A percentile compares a stretch with the other conserved stretches of the same genome.
Evolutionary conservation across 2,888 invertebrate genomes (phyloP).

Genomic region (Coenonympha arcania): DNA sequence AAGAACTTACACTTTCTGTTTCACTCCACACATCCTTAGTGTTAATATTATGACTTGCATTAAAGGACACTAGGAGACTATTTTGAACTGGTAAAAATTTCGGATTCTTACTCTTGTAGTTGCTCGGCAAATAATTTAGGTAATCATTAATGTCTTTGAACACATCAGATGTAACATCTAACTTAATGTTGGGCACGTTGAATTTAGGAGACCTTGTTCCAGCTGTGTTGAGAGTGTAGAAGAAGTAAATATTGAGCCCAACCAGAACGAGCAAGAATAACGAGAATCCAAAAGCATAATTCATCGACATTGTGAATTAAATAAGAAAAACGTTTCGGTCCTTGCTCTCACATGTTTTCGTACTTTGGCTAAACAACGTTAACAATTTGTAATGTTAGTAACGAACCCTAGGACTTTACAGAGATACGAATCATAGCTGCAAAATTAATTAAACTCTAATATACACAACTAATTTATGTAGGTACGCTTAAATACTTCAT

Average conservation of each 20-base stretch:
- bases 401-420: not conserved
- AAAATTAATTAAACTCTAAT: too few relatives aligned
- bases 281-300: constrained; percentile 65
- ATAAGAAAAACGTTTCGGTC: too few relatives aligned
- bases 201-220: constrained; percentile 39
- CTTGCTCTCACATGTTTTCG: constrained; percentile 6
- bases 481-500: too few relatives aligned
- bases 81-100: constrained; percentile 48
- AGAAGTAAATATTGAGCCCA: constrained; percentile 61
- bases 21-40: constrained; percentile 44
- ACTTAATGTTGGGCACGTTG: constrained; percentile 44
- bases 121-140: constrained; percentile 55
- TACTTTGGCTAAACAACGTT: too few relatives aligned
- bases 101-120: constrained; percentile 51
- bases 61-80: constrained; percentile 52
- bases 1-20: constrained; percentile 49
- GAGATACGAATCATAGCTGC: too few relatives aligned
- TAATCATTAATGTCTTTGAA: constrained; percentile 57
- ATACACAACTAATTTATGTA: too few relatives aligned
- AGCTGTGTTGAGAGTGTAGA: constrained; percentile 53
- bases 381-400: not conserved
- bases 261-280: constrained; percentile 58
- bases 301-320: constrained; percentile 53
- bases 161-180: constrained; percentile 44
- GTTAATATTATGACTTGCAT: constrained; percentile 42